Evolutionary conservation across 92 coral and sea anemone species (phyloP), one percentile per base, ranked within the genome.

Genomic region (Actinernus sp.): DNA sequence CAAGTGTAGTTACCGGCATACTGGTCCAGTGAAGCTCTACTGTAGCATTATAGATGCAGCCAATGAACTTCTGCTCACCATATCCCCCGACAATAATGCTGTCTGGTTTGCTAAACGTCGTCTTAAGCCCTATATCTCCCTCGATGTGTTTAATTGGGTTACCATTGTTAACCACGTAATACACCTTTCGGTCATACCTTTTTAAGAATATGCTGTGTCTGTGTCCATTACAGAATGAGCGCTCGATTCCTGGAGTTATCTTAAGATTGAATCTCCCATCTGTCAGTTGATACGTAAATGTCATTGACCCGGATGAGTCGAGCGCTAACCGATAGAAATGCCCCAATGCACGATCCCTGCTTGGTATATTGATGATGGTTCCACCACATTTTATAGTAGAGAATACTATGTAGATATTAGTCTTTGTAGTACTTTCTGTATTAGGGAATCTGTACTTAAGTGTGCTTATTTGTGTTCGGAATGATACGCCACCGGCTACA

Each of bases 21-120:
- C 26, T 40, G 25, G 41, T 68, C 76, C 76, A 68, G 2, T 55
- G 44, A n/a, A 68, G 28, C 31, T 3, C 29, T 8, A 68, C 38
- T 0, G 76, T 23, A 17, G 55, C 76, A 20, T 68, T 68, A 26
- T 55, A 55, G 2, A 68, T 26, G 46, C 76, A 68, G n/a, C 76
- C 76, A 30, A 32, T 32, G 57, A 68, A 68, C 63, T 0, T 68
- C 3, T 55, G 43, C 2, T 51, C 31, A 17, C 48, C 21, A 19
- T 26, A 32, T 1, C 76, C 76, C 34, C 76, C 76, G 12, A 68
- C 20, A 30, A 68, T 17, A 17, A 68, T 41, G n/a, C 54, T 45
- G 32, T 55, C 76, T 7, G 76, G 76, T 25, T 68, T 68, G 34
- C 76, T 68, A 19, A 68, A 28, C 38, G 76, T 52, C 24, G 59